Evolutionary conservation across 2,797 vertebrate species (phyloP), one percentile per base, ranked within the genome.

Genomic region (Dryobates pubescens): DNA sequence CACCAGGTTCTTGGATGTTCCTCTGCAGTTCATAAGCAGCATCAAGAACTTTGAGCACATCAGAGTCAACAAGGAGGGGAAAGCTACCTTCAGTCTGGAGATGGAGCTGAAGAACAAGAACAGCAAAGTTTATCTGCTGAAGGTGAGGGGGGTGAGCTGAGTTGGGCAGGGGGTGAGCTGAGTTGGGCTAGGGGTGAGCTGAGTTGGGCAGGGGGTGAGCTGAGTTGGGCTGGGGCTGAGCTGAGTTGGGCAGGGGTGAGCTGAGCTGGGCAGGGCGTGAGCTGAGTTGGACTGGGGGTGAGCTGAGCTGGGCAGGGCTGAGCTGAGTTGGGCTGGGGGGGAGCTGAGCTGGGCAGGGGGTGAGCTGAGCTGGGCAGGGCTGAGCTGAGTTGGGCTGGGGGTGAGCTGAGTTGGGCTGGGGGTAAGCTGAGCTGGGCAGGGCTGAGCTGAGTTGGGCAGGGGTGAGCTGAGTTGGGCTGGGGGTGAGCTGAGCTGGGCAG

Each of bases 41-140:
- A 90, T 99, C 82, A 96, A 72, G 74, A 97, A 97, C 85, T 94
- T 98, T 53, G 98, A 97, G 90, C 99, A 98, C 58, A 97, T 99
- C 87, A 98, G 85, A 81, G 98, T 99, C 85, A 97, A 90, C 67
- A 97, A 96, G 26, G 94, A 98, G 12, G 97, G 95, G 34, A 71
- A 87, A 2, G 98, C 99, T 38, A 96, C 96, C 0, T 98, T 99
- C 90, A 98, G 98, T 85, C 86, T 99, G 95, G 98, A 99, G 89
- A 97, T 99, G 97, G 98, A 98, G 38, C 98, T 99, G 84, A 99
- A 98, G 96, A 97, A 98, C 63, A 95, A 96, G 0, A 83, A 36
- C 64, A 99, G 98, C 97, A 98, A 98, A 47, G 93, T 99, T 56
- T 98, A 97, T 71, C 94, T 99, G 72, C 99, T 98, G 49, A 99